A percentile compares a stretch with the other conserved stretches of the same genome.
These are phyloP conservation scores for Theocolax elegans DNA, from an alignment of 1,140 invertebrate species.

Conservation along the genomic window DNA sequence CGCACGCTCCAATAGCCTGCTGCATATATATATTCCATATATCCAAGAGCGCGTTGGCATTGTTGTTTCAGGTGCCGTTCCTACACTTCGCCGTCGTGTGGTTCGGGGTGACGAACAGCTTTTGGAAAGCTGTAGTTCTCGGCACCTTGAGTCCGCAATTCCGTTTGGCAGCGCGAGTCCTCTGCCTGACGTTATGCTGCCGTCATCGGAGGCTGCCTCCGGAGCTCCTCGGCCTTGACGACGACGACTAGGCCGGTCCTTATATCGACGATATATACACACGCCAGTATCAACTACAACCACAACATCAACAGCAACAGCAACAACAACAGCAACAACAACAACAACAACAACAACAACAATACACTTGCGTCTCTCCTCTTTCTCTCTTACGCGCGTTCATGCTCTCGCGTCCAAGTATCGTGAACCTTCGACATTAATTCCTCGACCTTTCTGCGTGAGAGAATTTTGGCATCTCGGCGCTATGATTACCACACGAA, in stretches of 20 bases:
- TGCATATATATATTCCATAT: no score
- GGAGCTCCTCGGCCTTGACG: conserved; percentile 84
- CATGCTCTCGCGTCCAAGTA: background rate
- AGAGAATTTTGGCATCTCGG: no score
- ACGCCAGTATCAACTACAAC: background rate
- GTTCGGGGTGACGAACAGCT: conserved; percentile 93
- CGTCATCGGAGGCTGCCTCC: conserved; percentile 81
- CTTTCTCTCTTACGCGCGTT: background rate
- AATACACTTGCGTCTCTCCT: background rate
- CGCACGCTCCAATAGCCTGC: no score
- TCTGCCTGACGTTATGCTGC: conserved; percentile 91
- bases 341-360: background rate
- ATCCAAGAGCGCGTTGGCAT: background rate
- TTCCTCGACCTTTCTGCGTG: no score
- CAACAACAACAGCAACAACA: background rate
- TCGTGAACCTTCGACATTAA: no score
- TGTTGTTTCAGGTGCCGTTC: conserved; percentile 77
- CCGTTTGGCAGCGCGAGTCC: conserved; percentile 83
- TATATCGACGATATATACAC: no score
- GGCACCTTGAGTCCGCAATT: conserved; percentile 90
- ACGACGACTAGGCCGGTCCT: conserved; percentile 77
- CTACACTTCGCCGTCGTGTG: conserved; percentile 93
- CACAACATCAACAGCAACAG: background rate
- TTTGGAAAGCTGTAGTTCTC: conserved; percentile 93
- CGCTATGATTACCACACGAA: no score